Conservation (phyloP, 2,113 vertebrate species). For the Engraulis encrasicolus region DNA sequence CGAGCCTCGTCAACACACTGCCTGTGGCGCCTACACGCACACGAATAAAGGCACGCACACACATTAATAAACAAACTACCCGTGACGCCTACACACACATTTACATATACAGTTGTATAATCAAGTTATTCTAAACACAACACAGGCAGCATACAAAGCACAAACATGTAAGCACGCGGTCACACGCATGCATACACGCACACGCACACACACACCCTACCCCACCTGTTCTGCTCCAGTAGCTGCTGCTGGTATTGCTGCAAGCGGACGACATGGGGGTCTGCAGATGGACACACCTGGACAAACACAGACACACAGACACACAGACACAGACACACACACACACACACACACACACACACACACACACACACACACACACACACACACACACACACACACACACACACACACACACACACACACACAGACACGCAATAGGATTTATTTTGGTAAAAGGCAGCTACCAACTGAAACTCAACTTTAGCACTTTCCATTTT, state of each 20-base stretch:
- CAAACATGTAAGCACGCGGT: no score
- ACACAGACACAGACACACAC: neutral
- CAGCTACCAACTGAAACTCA: no score
- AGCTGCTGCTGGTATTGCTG: conserved; percentile 30
- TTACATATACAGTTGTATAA: neutral
- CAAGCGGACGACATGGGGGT: conserved; percentile 3
- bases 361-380: conserved; percentile 8
- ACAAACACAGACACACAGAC: no score
- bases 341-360: conserved; percentile 17
- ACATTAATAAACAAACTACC: neutral
- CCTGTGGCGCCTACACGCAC: conserved; percentile 76
- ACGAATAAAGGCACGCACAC: conserved; percentile 59
- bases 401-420: neutral
- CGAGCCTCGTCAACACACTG: conserved; percentile 79
- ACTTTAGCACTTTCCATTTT: no score
- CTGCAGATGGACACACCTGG: neutral
- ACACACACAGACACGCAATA: neutral
- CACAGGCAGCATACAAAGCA: neutral
- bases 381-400: neutral
- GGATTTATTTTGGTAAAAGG: no score
- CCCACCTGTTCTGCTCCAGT: no score
- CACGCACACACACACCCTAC: no score
- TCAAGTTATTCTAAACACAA: neutral
- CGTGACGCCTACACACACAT: neutral
- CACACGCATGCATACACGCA: no score